Base-by-base conservation (phyloP, 2,113 vertebrate species). In the Otis tarda region DNA sequence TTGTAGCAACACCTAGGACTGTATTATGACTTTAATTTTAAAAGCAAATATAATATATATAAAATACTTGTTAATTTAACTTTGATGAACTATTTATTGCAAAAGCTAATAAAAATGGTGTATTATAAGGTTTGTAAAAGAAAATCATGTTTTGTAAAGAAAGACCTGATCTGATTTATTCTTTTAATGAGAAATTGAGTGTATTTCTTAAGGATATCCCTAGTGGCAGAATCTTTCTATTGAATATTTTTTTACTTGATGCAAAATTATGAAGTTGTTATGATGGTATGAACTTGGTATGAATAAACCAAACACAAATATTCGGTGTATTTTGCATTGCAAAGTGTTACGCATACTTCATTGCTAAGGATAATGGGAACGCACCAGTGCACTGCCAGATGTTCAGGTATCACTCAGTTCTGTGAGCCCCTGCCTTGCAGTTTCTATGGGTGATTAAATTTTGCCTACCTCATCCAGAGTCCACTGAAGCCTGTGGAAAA, bases 41-140 rank as follows among this genome's bases (percentile, higher is more conserved):
- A 93, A 83, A 91, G 64, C 17, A 93, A 82, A 45, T 82, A 59
- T 17, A 8, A 37, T 17, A 25, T 61, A 39, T 67, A 55, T 47
- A 7, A 35, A 37, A 37, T 41, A 15, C 24, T 53, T 27, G 25
- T 59, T 91, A 75, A 78, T 70, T 81, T 87, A 76, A 88, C 57
- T 87, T 80, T 61, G 33, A 45, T 73, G 14, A 59, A 64, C 39
- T 95, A 90, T 95, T 97, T 97, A 96, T 95, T 96, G 30, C 49
- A 60, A 82, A 90, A 75, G 23, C 18, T 1, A 83, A 82, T 83
- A 41, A 43, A 70, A 93, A 27, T 71, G 30, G 13, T 21, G 4
- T 37, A n/a, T 50, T 86, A 43, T 53, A 83, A 43, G 14, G 12
- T 74, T 93, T 78, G 41, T 91, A 64, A 56, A 67, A 79, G 56